phyloP scores from a whole-genome alignment of 2,113 vertebrate species.

The Peromyscus leucopus region DNA sequence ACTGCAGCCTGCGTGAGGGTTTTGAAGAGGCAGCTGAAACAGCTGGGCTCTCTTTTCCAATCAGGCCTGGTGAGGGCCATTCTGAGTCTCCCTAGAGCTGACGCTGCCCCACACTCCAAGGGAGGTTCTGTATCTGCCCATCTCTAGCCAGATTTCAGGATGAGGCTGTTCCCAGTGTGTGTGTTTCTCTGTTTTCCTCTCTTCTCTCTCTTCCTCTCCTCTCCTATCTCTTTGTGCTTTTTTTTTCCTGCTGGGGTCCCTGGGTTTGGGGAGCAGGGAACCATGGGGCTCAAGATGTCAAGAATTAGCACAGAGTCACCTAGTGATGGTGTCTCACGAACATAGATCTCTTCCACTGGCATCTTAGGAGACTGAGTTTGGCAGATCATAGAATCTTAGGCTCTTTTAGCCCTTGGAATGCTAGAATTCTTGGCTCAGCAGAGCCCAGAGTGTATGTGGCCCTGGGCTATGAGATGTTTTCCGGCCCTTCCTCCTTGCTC shows the following conservation, averaged over 20 bases:
- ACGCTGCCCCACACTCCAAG: not conserved
- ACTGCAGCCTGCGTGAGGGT: accelerated
- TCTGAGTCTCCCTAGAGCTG: not conserved
- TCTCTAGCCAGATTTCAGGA: not conserved
- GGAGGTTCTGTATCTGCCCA: not conserved
- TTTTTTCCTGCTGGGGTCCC: not conserved
- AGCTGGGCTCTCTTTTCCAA: accelerated
- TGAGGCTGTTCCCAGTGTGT: not conserved
- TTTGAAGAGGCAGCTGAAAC: not conserved
- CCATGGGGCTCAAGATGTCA: not conserved
- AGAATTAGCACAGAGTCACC: constrained; percentile 26
- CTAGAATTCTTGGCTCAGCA: not conserved
- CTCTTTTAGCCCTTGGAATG: not conserved
- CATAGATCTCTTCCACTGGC: not conserved
- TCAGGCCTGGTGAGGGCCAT: not conserved
- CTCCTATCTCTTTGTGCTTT: constrained; percentile 31
- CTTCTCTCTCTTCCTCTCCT: not conserved
- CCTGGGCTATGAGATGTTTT: not conserved
- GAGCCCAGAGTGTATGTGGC: not conserved
- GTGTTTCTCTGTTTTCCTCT: not conserved
- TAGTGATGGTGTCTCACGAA: constrained; percentile 1
- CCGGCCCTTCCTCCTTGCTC: not conserved
- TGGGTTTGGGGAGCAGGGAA: not conserved
- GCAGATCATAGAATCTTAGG: not conserved
- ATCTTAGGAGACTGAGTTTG: not conserved